Base-by-base conservation (phyloP, 2,797 vertebrate genomes). In the Epinephelus malabaricus region DNA sequence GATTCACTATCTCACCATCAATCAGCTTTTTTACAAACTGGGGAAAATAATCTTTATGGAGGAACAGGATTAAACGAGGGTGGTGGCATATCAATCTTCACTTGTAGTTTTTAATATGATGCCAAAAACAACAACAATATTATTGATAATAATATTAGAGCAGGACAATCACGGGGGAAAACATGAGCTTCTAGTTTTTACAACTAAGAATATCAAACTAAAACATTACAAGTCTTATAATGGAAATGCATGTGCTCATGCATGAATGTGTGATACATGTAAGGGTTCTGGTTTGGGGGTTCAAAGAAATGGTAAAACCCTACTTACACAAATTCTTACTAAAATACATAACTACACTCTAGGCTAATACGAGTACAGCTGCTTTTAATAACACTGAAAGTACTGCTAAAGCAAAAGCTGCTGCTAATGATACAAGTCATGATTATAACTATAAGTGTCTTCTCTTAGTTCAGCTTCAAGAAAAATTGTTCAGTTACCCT, bases 1-100 rank as follows among this genome's bases (percentile, higher is more conserved):
- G 23, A 75, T 54, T 40, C 59, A 73, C 58, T 49, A 74, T 79
- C 77, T 69, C 53, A 0, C 46, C 54, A 72, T 88, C 69, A 85
- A 73, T 74, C 79, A 68, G 25, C 62, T 30, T 51, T 77, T 64
- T 70, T 51, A 38, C 13, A 79, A 74, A 74, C 66, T 64, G 23
- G 7, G 64, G 25, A 40, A 70, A 68, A 70, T 56, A 1, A 18
- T 65, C 50, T 75, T 43, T n/a, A 65, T 64, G 34, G n/a, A 58
- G 55, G 9, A 63, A 54, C 53, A 53, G 6, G 30, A 71, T 75
- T 23, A 53, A 67, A 80, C 58, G 47, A 58, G 45, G 23, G 15
- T 19, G 14, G 40, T 49, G 27, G 62, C 6, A 34, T 54, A 69
- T 73, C 43, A 59, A 78, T 77, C 46, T 43, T 58, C 46, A 23